Base-by-base conservation (phyloP, 2,113 vertebrate species). In the Cyprinodon brontotheroides region DNA sequence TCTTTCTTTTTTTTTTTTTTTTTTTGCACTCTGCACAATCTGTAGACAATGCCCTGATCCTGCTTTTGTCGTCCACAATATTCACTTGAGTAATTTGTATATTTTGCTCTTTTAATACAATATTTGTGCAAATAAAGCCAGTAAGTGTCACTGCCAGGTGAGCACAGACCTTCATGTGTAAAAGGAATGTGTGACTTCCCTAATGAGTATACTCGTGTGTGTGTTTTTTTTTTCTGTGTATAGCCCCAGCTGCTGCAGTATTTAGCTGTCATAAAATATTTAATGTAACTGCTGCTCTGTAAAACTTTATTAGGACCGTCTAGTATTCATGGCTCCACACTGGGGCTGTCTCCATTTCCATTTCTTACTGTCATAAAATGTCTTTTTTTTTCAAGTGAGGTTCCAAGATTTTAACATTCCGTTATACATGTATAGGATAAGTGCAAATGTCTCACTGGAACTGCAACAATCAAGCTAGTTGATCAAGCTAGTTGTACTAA, bases 181-280 rank as follows among this genome's bases (percentile, higher is more conserved):
- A 60, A 75, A 15, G 61, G 68, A 75, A 78, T n/a, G 41, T 43
- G 3, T 74, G 47, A 48, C 59, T 65, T 81, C 5, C 78, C 82
- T 87, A 47, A 61, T 68, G 50, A 71, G 69, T n/a, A 3, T 65
- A 12, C 43, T 45, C 12, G 1, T 15, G 43, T 57, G 4, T 4
- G 13, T 53, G 15, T 53, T 5, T 20, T 53, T 53, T 9, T 9
- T 9, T 41, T 53, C 50, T 9, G 7, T 59, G 41, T 45, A 11
- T 12, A 4, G 13, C 66, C 38, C 17, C n/a, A 20, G 50, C 50
- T 72, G 66, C 76, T 41, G 78, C 75, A 82, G 57, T 64, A 39
- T 57, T 67, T 80, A 65, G 20, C 66, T 65, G 8, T 72, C 65
- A 70, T 86, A 47, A 71, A 29, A 78, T 75, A 17, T 81, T 86